These are phyloP conservation scores for Norana najaformis DNA, from an alignment of 2,888 invertebrate species.

Conservation along the genomic window DNA sequence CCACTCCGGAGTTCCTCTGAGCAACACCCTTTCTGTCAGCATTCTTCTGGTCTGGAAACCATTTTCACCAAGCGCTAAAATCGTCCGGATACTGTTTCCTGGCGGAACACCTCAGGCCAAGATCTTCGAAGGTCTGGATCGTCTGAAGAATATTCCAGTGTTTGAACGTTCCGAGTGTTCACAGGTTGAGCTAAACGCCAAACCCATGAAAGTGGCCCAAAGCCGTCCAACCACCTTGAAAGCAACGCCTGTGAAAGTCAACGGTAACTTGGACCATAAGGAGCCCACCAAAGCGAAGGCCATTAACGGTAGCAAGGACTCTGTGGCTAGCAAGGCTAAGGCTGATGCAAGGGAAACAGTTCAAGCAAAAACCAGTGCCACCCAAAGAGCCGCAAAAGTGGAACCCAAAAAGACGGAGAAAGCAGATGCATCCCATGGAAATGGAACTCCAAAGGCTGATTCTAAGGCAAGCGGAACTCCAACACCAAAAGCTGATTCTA, in stretches of 20 bases:
- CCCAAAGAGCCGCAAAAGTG: background rate
- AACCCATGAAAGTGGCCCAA: background rate
- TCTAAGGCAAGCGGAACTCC: background rate
- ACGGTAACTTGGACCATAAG: background rate
- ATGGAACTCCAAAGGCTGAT: background rate
- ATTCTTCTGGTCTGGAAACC: constrained; percentile 95
- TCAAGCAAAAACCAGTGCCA: background rate
- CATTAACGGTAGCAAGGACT: background rate
- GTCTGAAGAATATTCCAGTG: constrained; percentile 85
- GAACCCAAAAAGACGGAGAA: background rate
- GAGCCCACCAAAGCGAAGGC: background rate
- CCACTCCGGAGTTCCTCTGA: constrained; percentile 76
- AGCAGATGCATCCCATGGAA: background rate
- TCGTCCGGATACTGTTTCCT: constrained; percentile 90
- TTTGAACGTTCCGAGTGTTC: constrained; percentile 85
- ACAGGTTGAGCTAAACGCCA: background rate
- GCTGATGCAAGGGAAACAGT: background rate
- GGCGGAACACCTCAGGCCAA: constrained; percentile 93
- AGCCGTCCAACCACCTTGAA: background rate
- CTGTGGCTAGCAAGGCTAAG: background rate
- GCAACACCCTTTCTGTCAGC: constrained; percentile 88
- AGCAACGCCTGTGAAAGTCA: background rate
- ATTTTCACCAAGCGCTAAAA: constrained; percentile 85
- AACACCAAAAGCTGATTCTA: background rate
- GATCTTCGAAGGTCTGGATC: constrained; percentile 90